Evolutionary conservation across 2,797 vertebrate species (phyloP), one percentile per base, ranked within the genome.

Genomic region (Parauchenoglanis punctatus): DNA sequence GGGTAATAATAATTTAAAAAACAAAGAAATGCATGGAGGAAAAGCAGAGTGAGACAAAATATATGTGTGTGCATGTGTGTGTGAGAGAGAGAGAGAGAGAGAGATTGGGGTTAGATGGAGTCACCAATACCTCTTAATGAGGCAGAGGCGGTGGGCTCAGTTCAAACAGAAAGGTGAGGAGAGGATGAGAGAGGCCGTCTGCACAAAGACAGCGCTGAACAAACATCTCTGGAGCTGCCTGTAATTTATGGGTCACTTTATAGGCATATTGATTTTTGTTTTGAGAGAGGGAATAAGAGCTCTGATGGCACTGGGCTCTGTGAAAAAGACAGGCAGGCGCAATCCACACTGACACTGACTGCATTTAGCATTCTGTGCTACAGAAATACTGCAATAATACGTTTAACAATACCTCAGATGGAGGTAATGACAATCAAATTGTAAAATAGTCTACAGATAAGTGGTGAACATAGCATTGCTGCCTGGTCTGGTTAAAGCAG

Each of bases 261-360:
- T 95, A 96, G 95, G 94, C 95, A 96, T 97, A 97, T 97, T 97
- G 97, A 98, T 97, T 98, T 98, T 96, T 97, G 95, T 96, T 96
- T 97, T 96, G 95, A 90, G 86, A 89, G 78, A 40, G 88, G 68
- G 89, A 89, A 91, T 85, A 75, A 90, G 85, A 83, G 72, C 78
- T 83, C 70, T 86, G 88, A 91, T 87, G 88, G 40, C 59, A 78
- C 81, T 67, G 67, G 63, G 65, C 67, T 76, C 59, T 44, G 85
- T 78, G 70, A 82, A 85, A 87, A 85, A 86, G 80, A 89, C 3
- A 58, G 85, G 77, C 85, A 80, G 88, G 68, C 76, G 86, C 35
- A 81, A 67, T 28, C 28, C 23, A n/a, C 59, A 72, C 40, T 83
- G 84, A 73, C 20, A 80, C 76, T 80, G 61, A 49, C 61, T 72